Evolutionary conservation across 2,113 vertebrate species (phyloP).

Genomic region (Synodontis membranacea): DNA sequence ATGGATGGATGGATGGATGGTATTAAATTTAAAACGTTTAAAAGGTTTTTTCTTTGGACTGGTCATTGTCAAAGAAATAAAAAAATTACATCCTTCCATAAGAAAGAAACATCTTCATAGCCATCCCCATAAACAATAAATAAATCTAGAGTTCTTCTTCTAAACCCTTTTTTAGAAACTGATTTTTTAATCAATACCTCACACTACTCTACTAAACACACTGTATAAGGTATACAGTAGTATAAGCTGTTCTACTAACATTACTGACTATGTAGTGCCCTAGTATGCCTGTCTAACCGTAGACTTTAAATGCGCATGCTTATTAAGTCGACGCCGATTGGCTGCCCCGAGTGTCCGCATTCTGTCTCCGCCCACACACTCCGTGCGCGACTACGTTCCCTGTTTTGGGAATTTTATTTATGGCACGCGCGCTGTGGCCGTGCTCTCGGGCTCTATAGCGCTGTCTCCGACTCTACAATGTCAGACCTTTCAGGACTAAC

Average conservation of each 20-base stretch:
- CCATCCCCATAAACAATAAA: background rate
- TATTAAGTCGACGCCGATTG: background rate
- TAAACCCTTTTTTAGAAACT: background rate
- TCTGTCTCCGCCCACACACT: background rate
- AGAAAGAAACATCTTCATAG: background rate
- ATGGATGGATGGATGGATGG: no score
- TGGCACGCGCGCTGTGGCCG: constrained; percentile 61
- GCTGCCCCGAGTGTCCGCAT: background rate
- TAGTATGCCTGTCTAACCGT: background rate
- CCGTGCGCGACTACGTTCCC: constrained; percentile 49
- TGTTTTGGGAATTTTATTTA: constrained; percentile 50
- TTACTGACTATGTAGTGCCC: background rate
- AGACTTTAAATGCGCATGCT: background rate
- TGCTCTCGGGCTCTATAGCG: constrained; percentile 60
- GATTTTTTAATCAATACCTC: background rate
- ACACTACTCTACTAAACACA: background rate
- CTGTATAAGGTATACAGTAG: background rate
- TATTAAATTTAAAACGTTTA: no score
- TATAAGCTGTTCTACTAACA: background rate
- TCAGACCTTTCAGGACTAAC: constrained; percentile 58
- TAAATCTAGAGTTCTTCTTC: background rate
- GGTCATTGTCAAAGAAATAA: no score
- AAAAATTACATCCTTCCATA: background rate
- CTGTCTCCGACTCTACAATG: constrained; percentile 71
- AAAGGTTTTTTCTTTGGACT: no score